Base-by-base conservation (phyloP, 2,888 invertebrate species). In the Zeuzera pyrina region DNA sequence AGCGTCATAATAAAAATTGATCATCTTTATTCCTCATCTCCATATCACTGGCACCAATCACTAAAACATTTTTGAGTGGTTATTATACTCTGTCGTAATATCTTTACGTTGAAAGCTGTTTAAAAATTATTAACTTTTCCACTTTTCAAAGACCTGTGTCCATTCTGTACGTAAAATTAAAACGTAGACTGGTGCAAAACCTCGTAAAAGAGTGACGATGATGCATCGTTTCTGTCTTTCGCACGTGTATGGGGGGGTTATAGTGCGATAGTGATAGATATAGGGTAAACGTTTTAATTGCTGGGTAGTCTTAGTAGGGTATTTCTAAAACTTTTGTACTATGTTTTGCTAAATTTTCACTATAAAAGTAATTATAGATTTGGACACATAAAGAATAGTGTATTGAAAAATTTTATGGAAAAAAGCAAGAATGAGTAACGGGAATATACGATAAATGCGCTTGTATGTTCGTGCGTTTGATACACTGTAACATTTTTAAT, bases 331-430 rank as follows among this genome's bases (percentile, higher is more conserved):
- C 64, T 81, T 81, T 81, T 83, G 69, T 83, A 83, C 81, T 81
- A 79, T 81, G 81, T 83, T 83, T 83, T 81, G 83, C 83, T 63
- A 83, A 81, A 79, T 79, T 79, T 81, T 81, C 81, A 83, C 81
- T 78, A 71, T 25, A 25, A 15, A 46, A 51, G 58, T 53, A 55
- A 63, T 55, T 65, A 73, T 78, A 78, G 77, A 71, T 65, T 73
- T 71, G 77, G 68, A 76, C 81, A 81, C 81, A 57, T 69, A 71
- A 72, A 47, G 49, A 47, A 59, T 74, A 76, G 72, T 38, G 47
- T 49, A 47, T 49, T 53, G 47, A 53, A 59, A 55, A 48, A 52
- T 14, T 56, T 57, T 61, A 65, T 67, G 62, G 55, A 54, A 57
- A 64, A 57, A 54, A 50, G 64, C 60, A 65, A 68, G 60, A 43